These are phyloP conservation scores for Ochropacha duplaris DNA, from an alignment of 2,888 invertebrate genomes.

Conservation along the genomic window DNA sequence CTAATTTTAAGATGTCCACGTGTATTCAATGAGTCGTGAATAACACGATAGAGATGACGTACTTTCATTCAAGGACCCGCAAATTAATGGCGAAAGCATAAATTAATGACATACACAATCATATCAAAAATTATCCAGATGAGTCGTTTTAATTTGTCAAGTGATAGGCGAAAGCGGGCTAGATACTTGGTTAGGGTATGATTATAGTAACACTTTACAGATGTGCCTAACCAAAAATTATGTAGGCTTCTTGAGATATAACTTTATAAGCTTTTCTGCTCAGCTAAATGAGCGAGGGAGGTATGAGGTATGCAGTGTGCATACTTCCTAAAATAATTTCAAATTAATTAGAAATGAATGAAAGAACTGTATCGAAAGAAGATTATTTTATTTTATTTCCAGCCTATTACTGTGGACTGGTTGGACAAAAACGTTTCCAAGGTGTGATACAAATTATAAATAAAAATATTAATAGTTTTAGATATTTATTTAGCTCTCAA, in stretches of 20 bases:
- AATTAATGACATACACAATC: slow-evolving; percentile 32
- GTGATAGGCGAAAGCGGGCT: slow-evolving; percentile 11
- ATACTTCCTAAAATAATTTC: background rate
- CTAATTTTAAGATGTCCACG: too few species aligned
- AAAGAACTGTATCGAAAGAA: background rate
- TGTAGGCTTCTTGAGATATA: too few species aligned
- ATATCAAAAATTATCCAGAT: slow-evolving; percentile 33
- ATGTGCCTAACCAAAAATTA: background rate
- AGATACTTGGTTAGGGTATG: slow-evolving; percentile 15
- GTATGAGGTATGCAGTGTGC: background rate
- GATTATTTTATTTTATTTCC: too few species aligned
- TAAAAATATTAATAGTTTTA: too few species aligned
- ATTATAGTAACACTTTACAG: slow-evolving; percentile 6
- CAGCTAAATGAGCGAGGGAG: background rate
- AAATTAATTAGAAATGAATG: background rate
- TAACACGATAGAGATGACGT: slow-evolving; percentile 17
- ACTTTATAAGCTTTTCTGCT: background rate
- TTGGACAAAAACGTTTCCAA: too few species aligned
- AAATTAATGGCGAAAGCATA: slow-evolving; percentile 15
- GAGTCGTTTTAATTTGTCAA: slow-evolving; percentile 17
- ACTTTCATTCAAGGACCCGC: slow-evolving; percentile 10
- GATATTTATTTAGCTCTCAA: too few species aligned
- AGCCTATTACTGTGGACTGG: too few species aligned
- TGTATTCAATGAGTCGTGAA: slow-evolving; percentile 16
- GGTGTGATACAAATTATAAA: too few species aligned